These are phyloP conservation scores for Epinephelus lanceolatus DNA, from an alignment of 2,113 vertebrate genomes.

Conservation along the genomic window DNA sequence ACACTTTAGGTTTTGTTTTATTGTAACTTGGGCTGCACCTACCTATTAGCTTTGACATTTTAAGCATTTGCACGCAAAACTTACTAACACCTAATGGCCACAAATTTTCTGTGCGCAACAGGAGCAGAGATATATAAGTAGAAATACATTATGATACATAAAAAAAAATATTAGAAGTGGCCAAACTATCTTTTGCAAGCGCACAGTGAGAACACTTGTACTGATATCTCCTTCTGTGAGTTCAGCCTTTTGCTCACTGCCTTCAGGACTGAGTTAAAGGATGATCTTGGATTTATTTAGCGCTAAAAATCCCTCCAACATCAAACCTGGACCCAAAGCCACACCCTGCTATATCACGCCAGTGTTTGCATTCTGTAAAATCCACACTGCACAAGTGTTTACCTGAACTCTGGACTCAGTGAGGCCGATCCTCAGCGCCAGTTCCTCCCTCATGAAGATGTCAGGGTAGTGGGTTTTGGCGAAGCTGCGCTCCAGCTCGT, in stretches of 20 bases:
- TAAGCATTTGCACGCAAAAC: not conserved
- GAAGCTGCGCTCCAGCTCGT: slow-evolving; percentile 98
- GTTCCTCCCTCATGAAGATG: slow-evolving; percentile 98
- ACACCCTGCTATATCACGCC: not conserved
- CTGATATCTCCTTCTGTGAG: not conserved
- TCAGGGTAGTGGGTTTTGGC: slow-evolving; percentile 99
- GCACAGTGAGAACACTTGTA: not conserved
- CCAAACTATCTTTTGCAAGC: not conserved
- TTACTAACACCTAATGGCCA: not conserved
- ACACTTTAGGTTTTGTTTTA: not conserved
- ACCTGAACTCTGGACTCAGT: slow-evolving; percentile 99
- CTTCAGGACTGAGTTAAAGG: not conserved
- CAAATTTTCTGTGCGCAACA: not conserved
- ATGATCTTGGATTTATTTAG: not conserved
- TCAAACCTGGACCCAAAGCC: not conserved
- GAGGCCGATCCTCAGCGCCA: slow-evolving; percentile 96
- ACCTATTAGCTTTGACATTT: not conserved
- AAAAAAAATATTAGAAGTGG: not conserved
- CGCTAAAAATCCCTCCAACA: not conserved
- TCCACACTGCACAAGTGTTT: slow-evolving; percentile 11
- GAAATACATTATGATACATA: not conserved
- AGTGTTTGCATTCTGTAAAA: not conserved
- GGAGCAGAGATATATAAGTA: not conserved
- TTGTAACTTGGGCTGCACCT: not conserved
- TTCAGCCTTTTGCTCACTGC: not conserved